Evolutionary conservation across 2,113 vertebrate species (phyloP), one percentile per base, ranked within the genome.

Genomic region (Bubo blakistoni): DNA sequence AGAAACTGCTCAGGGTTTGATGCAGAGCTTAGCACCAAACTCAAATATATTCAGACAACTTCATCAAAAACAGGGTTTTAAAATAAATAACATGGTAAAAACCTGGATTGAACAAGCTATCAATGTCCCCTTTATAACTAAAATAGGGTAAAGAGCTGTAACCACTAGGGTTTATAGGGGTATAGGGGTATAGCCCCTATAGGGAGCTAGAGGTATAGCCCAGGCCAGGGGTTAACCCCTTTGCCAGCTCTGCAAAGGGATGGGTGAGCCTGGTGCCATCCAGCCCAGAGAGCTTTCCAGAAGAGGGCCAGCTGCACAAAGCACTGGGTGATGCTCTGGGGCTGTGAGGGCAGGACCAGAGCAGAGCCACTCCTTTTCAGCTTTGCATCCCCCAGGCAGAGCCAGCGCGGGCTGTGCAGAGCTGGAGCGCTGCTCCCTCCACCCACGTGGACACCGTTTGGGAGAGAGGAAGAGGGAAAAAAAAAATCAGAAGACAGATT

Each of bases 351-450:
- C 67, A 94, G 71, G 52, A 76, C 10, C 13, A 61, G 49, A 51
- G 29, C 79, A 58, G 58, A 77, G 61, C 22, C 7, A 65, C 34
- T 88, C 44, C 67, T 88, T 77, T 58, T 32, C 52, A 55, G 71
- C 40, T 61, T 8, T 42, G 24, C 36, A 27, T 3, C 52, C 62
- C n/a, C 24, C 52, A 77, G 81, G 76, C 94, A 86, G 66, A 57
- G 38, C 54, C 72, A 90, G 73, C 25, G 63, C 58, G 42, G 85
- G 86, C 90, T 91, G 78, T n/a, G 78, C 9, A 3, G 84, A 94
- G 83, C 77, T 76, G 65, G 19, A 74, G 49, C 7, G 9, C 67
- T 59, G 90, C 89, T 92, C 66, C 88, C 85, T 90, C 90, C 96
- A 76, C 94, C 92, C 96, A 91, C 61, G 10, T 10, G 22, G 42